Evolutionary conservation across 2,888 invertebrate genomes (phyloP).

Genomic region (Gnatocerus cornutus): DNA sequence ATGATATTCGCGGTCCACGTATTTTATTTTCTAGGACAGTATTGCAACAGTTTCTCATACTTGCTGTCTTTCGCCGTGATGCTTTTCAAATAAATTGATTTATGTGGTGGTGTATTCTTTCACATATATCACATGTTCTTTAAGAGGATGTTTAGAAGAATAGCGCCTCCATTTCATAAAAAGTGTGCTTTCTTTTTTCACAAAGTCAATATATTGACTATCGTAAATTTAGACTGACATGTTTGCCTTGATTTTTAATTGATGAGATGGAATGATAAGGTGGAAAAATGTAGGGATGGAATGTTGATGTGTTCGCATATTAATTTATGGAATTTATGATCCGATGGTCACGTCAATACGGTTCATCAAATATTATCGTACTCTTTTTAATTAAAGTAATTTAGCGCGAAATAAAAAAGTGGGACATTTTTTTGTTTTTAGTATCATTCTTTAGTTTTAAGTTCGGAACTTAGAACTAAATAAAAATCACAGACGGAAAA

Average conservation of each 20-base stretch:
- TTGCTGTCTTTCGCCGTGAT: conserved; percentile 11
- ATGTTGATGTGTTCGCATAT: conserved; percentile 7
- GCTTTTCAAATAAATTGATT: conserved; percentile 30
- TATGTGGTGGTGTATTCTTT: conserved; percentile 18
- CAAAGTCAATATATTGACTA: conserved; percentile 13
- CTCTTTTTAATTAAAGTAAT: background rate
- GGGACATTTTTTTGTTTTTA: no score
- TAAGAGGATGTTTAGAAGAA: conserved; percentile 18
- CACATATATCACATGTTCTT: conserved; percentile 20
- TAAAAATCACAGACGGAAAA: no score
- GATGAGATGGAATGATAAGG: conserved; percentile 10
- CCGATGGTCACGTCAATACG: background rate
- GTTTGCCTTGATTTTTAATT: conserved; percentile 27
- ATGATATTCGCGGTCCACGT: conserved; percentile 3
- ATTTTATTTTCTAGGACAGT: conserved; percentile 6
- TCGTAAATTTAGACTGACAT: conserved; percentile 17
- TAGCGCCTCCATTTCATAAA: conserved; percentile 5
- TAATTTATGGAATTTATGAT: conserved; percentile 16
- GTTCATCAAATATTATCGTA: background rate
- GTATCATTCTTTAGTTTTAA: no score
- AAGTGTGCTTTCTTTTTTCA: conserved; percentile 9
- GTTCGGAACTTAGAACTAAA: no score
- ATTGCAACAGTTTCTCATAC: conserved; percentile 15
- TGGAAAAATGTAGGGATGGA: background rate
- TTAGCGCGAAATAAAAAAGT: no score